A percentile compares a stretch with the other conserved stretches of the same genome.
Conservation (phyloP, 1,140 invertebrate genomes). For the Paralvinella palmiformis region DNA sequence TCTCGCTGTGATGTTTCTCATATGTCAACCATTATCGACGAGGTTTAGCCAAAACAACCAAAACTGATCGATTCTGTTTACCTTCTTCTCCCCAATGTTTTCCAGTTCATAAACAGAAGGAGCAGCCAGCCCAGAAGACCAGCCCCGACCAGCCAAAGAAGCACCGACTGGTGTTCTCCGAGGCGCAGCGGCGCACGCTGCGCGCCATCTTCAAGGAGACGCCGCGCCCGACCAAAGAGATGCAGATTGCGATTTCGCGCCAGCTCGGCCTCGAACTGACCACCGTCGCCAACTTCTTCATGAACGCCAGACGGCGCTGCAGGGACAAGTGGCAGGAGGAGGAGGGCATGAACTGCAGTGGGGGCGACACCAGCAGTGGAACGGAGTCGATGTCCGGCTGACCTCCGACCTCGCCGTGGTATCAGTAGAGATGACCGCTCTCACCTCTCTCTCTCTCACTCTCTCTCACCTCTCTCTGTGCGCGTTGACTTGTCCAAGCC, state of each 20-base stretch:
- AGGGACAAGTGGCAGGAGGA: constrained; percentile 89
- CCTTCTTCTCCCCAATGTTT: background rate
- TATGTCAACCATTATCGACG: background rate
- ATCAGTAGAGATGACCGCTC: too few relatives aligned
- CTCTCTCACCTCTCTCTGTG: too few relatives aligned
- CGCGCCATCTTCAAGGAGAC: constrained; percentile 89
- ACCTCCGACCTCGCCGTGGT: too few relatives aligned
- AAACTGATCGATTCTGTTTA: background rate
- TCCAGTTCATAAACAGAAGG: background rate
- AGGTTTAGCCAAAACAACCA: background rate
- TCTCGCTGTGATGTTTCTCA: background rate
- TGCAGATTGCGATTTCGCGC: constrained; percentile 95
- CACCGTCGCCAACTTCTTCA: constrained; percentile 99
- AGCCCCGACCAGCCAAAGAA: constrained; percentile 65
- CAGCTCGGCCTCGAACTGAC: constrained; percentile 91
- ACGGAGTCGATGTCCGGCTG: too few relatives aligned
- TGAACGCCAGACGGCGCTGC: constrained; percentile 90
- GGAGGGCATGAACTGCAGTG: too few relatives aligned
- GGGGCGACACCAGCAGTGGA: too few relatives aligned
- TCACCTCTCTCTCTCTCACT: too few relatives aligned
- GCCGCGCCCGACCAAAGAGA: constrained; percentile 94
- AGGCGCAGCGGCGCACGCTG: constrained; percentile 94
- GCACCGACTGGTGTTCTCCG: constrained; percentile 95
- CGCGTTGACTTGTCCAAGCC: too few relatives aligned
- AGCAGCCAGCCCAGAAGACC: background rate